Conservation (phyloP, 1,140 invertebrate species). For the Vanessa atalanta region DNA sequence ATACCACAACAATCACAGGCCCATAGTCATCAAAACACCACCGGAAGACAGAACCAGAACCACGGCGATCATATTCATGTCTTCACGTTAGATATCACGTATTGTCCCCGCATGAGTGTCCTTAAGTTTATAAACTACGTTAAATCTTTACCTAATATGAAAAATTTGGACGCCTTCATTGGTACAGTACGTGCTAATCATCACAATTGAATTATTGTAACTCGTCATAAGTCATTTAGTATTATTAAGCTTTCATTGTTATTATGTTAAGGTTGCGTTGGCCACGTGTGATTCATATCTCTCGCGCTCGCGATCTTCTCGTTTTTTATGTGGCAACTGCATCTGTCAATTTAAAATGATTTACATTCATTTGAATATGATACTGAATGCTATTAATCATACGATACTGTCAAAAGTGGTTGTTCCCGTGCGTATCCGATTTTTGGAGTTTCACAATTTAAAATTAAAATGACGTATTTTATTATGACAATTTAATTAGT, state of each 20-base stretch:
- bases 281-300: constrained; percentile 37
- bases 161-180: constrained; percentile 77
- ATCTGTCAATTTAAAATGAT: constrained; percentile 38
- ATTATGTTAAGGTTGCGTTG: constrained; percentile 37
- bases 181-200: constrained; percentile 65
- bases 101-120: constrained; percentile 13
- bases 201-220: constrained; percentile 79
- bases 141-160: constrained; percentile 64
- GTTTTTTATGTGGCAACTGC: constrained; percentile 38
- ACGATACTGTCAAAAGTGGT: background rate
- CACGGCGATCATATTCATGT: constrained; percentile 38
- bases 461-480: background rate
- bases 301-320: constrained; percentile 26
- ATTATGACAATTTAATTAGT: background rate
- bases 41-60: constrained; percentile 14
- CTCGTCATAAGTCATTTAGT: constrained; percentile 64
- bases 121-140: constrained; percentile 39
- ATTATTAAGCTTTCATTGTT: constrained; percentile 35
- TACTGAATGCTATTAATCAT: constrained; percentile 1
- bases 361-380: constrained; percentile 18
- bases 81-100: constrained; percentile 44
- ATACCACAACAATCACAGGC: constrained; percentile 39
- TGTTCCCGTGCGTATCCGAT: background rate
- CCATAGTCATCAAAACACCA: constrained; percentile 33
- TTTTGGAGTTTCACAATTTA: constrained; percentile 32